Percentiles rank a stretch among this genome's conserved stretches.
Conservation (phyloP, 2,113 vertebrate species). For the Salvelinus namaycush region DNA sequence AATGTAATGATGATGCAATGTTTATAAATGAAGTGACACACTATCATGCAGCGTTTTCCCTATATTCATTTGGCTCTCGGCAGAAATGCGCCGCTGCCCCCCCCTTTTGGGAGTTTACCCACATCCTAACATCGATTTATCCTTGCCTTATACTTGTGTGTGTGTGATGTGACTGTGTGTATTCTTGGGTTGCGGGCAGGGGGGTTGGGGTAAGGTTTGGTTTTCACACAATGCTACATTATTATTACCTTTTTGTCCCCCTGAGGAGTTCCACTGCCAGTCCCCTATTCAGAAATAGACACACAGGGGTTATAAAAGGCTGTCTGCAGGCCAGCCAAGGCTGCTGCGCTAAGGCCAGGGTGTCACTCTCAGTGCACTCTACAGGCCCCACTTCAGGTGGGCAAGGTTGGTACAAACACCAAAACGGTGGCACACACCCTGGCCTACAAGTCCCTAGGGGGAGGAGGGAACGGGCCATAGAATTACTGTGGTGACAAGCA, state of each 20-base stretch:
- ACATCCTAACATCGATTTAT: neutral
- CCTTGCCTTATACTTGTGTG: neutral
- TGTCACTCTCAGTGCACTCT: neutral
- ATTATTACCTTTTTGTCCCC: slow-evolving; percentile 51
- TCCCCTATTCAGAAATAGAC: slow-evolving; percentile 58
- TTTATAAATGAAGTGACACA: neutral
- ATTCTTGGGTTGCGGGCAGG: neutral
- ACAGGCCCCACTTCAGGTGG: neutral
- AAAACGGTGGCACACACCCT: neutral
- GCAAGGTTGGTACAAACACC: neutral
- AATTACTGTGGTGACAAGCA: neutral
- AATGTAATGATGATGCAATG: neutral
- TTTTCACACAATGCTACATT: slow-evolving; percentile 8
- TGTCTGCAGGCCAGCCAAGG: slow-evolving; percentile 25
- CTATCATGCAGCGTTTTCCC: neutral
- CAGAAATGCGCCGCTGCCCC: too few species aligned
- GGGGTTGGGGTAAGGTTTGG: neutral
- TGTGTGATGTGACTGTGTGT: slow-evolving; percentile 1
- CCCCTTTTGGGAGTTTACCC: neutral
- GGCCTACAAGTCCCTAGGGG: neutral
- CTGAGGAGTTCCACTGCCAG: slow-evolving; percentile 57
- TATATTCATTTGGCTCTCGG: too few species aligned
- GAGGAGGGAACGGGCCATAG: neutral
- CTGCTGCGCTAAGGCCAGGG: neutral
- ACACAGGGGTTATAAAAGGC: slow-evolving; percentile 51